Base-by-base conservation (phyloP, 2,888 invertebrate species). In the Stramonita haemastoma region DNA sequence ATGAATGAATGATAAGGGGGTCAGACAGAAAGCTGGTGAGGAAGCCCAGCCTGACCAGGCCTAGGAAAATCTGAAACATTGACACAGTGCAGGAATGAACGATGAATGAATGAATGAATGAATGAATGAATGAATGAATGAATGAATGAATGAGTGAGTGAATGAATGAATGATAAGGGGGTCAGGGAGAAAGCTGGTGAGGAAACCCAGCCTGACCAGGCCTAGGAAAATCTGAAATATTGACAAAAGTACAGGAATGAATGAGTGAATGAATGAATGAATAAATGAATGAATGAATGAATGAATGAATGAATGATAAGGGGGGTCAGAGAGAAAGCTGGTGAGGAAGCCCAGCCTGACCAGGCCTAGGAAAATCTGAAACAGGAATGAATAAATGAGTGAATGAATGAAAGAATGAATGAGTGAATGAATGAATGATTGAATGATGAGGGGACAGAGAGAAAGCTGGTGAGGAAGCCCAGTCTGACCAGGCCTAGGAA, bases 1-100 rank as follows among this genome's bases (percentile, higher is more conserved):
- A 77, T 11, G 77, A 46, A 46, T 46, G 46, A 46, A 46, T 83
- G 36, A 98, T 98, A 93, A 98, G 96, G 0, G 95, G 94, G 87
- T 95, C 94, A 0, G 94, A 94, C 86, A 95, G 92, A 89, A 95
- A 95, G 32, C 92, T 92, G 17, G 94, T 94, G 17, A 95, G 90
- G 73, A 94, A 94, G 13, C 95, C 95, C 56, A 95, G 90, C 11
- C 93, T 91, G 56, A 93, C 90, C 29, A 93, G 87, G 1, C 94
- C 94, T 87, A 95, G 91, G 15, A 92, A 46, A 4, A 94, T 84
- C 94, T 95, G 91, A 2, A 56, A 57, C 46, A 46, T 98, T 2
- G 46, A 46, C 46, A 46, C 46, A 2, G 46, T 46, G 46, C 46
- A 46, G 46, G 46, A 46, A 46, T 2, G 46, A 46, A 46, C 8